Evolutionary conservation across 2,797 vertebrate species (phyloP), one percentile per base, ranked within the genome.

Genomic region (Taenioides sp.): DNA sequence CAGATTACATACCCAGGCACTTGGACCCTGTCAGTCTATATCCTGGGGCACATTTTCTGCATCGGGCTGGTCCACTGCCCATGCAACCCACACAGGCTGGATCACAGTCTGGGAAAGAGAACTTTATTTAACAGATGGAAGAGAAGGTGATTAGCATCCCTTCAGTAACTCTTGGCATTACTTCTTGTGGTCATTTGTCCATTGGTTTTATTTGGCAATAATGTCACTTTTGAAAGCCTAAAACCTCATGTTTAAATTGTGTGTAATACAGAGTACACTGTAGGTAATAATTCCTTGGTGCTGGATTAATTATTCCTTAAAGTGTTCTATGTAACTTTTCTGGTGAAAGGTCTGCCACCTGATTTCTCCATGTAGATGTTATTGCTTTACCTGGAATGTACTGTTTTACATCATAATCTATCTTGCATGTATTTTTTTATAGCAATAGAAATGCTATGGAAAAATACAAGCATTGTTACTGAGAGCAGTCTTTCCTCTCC

Each of bases 21-120:
- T 96, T 98, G 76, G 94, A 90, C 50, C 95, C 96, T 0, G 93
- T 92, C 68, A 95, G 90, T 84, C 91, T 94, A 91, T 94, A 98
- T 16, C 97, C 97, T 40, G 90, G 82, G 67, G 96, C 94, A 87
- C 97, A 99, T 72, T 94, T 97, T 88, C 94, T 96, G 89, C 97
- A 99, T 75, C 95, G 95, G 66, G 95, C 94, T 0, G 96, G 92
- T 72, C 97, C 97, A 0, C 95, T 90, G 0, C 96, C 96, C 95
- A 98, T 96, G 86, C 97, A 99, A 72, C 96, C 95, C 0, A 94
- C 92, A 82, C 97, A 99, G 59, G 97, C 95, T 1, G 82, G 88
- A 80, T 96, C 95, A 79, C 97, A 99, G 57, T 92, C 97, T 98
- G 88, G 9, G 69, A 67, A 22, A 75, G 40, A 79, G 6, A 40